Percentiles rank a stretch among this genome's conserved stretches.
Conservation (phyloP, 2,113 vertebrate species). For the Circaetus cinerascens region DNA sequence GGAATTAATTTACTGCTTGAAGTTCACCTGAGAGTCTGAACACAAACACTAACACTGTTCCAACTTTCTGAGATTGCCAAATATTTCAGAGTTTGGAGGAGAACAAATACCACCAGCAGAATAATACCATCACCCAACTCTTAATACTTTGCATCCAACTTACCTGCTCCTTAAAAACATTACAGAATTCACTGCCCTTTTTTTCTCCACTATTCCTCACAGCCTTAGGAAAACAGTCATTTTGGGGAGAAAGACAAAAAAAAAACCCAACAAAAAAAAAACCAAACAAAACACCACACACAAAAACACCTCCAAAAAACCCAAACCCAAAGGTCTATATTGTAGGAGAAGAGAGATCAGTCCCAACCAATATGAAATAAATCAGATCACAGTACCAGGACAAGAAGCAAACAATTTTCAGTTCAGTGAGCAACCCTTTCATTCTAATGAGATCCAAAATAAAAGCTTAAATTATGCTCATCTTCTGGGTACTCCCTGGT, state of each 20-base stretch:
- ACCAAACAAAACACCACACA: no score
- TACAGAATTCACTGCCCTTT: background rate
- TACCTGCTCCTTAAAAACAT: background rate
- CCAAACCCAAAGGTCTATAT: background rate
- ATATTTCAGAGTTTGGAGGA: background rate
- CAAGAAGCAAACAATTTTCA: background rate
- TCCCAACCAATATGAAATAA: background rate
- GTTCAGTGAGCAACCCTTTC: background rate
- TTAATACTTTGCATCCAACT: background rate
- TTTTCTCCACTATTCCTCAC: background rate
- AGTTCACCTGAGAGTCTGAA: background rate
- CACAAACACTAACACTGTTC: background rate
- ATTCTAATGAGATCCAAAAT: background rate
- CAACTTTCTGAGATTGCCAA: background rate
- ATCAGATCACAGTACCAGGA: rapidly evolving
- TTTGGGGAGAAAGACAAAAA: background rate
- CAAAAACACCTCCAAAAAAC: no score
- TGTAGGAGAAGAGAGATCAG: background rate
- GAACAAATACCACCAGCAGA: background rate
- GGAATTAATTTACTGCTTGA: background rate
- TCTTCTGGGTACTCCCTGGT: background rate
- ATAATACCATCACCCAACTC: background rate
- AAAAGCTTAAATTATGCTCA: background rate
- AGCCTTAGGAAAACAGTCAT: background rate
- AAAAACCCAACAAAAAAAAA: no score